These are phyloP conservation scores for Phalacrocorax aristotelis DNA, from an alignment of 2,113 vertebrate species.

Conservation along the genomic window DNA sequence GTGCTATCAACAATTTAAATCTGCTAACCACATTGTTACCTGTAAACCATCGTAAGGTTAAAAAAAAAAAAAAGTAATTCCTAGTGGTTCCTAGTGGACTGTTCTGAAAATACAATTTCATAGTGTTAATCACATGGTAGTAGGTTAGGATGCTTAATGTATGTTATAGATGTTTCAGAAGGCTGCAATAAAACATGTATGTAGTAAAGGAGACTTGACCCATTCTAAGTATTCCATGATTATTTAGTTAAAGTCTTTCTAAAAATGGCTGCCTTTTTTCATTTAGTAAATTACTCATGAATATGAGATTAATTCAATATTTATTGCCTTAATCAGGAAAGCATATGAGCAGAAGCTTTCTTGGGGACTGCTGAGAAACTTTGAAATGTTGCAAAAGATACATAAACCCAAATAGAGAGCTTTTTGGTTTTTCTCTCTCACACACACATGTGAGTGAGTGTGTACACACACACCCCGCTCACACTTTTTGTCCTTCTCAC, in stretches of 20 bases:
- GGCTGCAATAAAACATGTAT: slow-evolving; percentile 3
- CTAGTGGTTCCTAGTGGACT: background rate
- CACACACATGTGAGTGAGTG: fast-evolving
- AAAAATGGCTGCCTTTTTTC: background rate
- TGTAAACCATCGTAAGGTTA: background rate
- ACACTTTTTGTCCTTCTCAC: background rate
- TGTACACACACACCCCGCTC: background rate
- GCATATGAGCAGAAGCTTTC: slow-evolving; percentile 59
- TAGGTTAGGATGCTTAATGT: slow-evolving; percentile 5
- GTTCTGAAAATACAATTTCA: slow-evolving; percentile 42
- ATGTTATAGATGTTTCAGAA: background rate
- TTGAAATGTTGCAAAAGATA: slow-evolving; percentile 57
- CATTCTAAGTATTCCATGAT: background rate
- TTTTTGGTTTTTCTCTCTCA: background rate
- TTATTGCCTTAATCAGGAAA: slow-evolving; percentile 70
- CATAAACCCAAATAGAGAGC: slow-evolving; percentile 53
- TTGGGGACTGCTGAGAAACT: slow-evolving; percentile 45
- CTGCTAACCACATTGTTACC: background rate
- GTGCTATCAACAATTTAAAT: background rate
- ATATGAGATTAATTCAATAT: slow-evolving; percentile 64
- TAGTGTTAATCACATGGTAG: slow-evolving; percentile 1
- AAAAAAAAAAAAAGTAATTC: background rate
- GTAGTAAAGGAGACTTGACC: slow-evolving; percentile 29
- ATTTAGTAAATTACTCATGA: slow-evolving; percentile 51
- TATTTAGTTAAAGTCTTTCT: slow-evolving; percentile 27